Conservation (phyloP, 1,140 invertebrate species). For the Portunus trituberculatus region DNA sequence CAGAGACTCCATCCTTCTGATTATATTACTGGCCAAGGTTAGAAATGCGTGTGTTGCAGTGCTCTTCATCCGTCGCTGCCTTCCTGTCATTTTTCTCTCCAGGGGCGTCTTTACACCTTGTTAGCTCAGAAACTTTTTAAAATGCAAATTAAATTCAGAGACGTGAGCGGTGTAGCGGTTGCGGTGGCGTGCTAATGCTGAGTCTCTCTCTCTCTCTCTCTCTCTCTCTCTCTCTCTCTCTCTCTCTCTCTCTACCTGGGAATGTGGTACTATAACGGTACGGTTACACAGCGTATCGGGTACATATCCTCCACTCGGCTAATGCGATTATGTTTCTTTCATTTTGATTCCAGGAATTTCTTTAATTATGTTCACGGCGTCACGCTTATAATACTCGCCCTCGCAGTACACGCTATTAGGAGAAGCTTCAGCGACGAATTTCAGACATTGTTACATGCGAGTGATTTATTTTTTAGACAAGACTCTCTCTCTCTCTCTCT, state of each 20-base stretch:
- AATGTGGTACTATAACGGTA: too few species aligned
- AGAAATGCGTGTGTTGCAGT: not conserved
- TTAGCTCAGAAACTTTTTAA: conserved; percentile 30
- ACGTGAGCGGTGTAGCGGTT: conserved; percentile 24
- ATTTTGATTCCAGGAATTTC: too few species aligned
- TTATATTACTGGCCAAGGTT: not conserved
- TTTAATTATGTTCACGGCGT: not conserved
- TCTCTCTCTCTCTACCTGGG: not conserved
- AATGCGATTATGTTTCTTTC: too few species aligned
- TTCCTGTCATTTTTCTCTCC: not conserved
- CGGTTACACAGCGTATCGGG: too few species aligned
- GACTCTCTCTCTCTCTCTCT: too few species aligned
- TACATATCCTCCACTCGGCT: too few species aligned
- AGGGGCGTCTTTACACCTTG: conserved; percentile 29
- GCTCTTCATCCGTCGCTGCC: conserved; percentile 1
- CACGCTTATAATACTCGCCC: not conserved
- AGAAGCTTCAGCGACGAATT: too few species aligned
- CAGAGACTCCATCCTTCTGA: not conserved
- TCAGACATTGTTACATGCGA: too few species aligned
- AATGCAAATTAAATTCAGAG: conserved; percentile 44
- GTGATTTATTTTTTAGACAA: too few species aligned
- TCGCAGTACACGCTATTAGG: not conserved
- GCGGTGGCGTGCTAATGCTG: not conserved
- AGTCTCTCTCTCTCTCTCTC: not conserved
- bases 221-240: not conserved